These are phyloP conservation scores for Mimumesa dahlbomi DNA, from an alignment of 2,888 invertebrate genomes.

Conservation along the genomic window DNA sequence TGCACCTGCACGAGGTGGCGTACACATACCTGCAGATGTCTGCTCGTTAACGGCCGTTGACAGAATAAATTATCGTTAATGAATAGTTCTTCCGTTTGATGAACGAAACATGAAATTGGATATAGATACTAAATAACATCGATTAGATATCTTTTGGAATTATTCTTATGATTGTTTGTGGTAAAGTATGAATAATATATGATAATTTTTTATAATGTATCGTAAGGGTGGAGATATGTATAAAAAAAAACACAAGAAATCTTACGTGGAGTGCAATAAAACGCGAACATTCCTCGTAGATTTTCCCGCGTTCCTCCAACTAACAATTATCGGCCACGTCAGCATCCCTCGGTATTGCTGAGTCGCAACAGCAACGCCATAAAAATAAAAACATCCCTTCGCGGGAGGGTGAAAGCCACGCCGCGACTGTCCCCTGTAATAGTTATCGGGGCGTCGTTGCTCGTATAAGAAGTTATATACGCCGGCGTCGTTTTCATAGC, in stretches of 20 bases:
- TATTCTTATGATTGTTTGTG: too few species aligned
- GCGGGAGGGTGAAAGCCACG: background rate
- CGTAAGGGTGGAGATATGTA: too few species aligned
- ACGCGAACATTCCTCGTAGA: background rate
- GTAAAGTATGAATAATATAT: too few species aligned
- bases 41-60: too few species aligned
- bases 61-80: background rate
- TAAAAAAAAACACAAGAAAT: too few species aligned
- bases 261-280: constrained; percentile 3
- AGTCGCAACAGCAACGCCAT: constrained; percentile 27
- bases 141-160: too few species aligned
- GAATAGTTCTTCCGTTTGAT: too few species aligned
- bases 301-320: constrained; percentile 8
- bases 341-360: constrained; percentile 18
- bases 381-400: constrained; percentile 42
- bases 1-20: constrained; percentile 36
- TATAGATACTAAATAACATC: too few species aligned
- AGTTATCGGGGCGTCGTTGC: constrained; percentile 41
- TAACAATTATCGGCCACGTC: constrained; percentile 48
- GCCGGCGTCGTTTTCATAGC: constrained; percentile 28
- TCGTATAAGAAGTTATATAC: constrained; percentile 56
- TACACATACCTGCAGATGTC: too few species aligned
- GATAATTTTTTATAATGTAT: constrained; percentile 5
- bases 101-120: too few species aligned
- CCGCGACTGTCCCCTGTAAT: constrained; percentile 21